phyloP scores from a whole-genome alignment of 30 jellyfish, hydroid and myxozoan species.

The Aurelia aurita region DNA sequence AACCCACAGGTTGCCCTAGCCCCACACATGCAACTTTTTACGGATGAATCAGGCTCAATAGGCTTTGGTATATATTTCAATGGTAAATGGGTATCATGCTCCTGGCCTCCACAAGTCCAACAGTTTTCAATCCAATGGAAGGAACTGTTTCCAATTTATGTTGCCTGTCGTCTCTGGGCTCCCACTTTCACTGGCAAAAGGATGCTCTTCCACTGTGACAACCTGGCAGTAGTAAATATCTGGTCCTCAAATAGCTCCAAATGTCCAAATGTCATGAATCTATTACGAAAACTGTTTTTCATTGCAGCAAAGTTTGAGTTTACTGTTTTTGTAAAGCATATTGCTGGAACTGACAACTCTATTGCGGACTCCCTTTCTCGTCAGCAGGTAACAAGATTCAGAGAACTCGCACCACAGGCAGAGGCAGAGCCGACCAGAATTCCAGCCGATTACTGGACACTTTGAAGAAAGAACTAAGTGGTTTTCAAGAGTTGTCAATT shows the following conservation, averaged over 20 bases:
- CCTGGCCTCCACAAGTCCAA: not conserved
- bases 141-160: constrained; percentile 16
- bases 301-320: not conserved
- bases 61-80: not conserved
- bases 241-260: not conserved
- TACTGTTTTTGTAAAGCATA: not conserved
- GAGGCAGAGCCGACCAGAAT: too few species aligned
- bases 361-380: not conserved
- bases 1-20: not conserved
- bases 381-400: not conserved
- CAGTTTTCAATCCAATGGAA: constrained; percentile 1
- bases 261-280: not conserved
- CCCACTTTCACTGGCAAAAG: not conserved
- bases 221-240: constrained; percentile 5
- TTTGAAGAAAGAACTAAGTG: too few species aligned
- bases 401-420: too few species aligned
- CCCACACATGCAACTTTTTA: constrained; percentile 3
- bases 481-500: not conserved
- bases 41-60: not conserved
- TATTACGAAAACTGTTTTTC: not conserved
- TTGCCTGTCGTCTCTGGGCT: not conserved
- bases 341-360: not conserved
- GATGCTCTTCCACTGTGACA: constrained; percentile 11
- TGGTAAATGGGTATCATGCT: not conserved
- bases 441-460: too few species aligned